phyloP scores from a whole-genome alignment of 2,797 vertebrate genomes.

The Lutjanus campechanus region DNA sequence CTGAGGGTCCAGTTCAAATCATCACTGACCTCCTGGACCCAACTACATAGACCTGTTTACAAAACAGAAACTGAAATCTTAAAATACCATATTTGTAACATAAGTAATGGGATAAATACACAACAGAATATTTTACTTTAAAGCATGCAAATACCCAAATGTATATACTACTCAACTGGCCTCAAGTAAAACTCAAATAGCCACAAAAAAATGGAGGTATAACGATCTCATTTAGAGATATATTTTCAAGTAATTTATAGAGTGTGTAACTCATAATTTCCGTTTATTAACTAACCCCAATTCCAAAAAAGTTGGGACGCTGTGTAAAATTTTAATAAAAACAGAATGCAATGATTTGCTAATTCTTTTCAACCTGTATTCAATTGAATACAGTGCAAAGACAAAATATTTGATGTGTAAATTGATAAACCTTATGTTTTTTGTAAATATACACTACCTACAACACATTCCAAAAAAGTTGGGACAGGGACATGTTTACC shows the following conservation, averaged over 20 bases:
- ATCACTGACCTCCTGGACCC: slow-evolving; percentile 75
- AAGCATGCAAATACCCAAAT: not conserved
- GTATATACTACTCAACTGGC: not conserved
- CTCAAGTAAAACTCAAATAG: not conserved
- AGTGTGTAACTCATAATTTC: not conserved
- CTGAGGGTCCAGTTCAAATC: slow-evolving; percentile 78
- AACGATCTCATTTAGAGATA: not conserved
- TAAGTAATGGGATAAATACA: not conserved
- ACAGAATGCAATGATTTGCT: too few species aligned
- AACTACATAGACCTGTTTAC: slow-evolving; percentile 81
- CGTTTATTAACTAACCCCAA: not conserved
- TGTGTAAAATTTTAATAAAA: too few species aligned
- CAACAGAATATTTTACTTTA: not conserved
- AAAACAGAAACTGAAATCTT: slow-evolving; percentile 7
- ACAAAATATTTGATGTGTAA: too few species aligned
- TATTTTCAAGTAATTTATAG: not conserved
- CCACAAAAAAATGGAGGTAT: not conserved
- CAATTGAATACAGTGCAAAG: too few species aligned
- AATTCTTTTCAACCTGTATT: too few species aligned
- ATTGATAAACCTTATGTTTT: too few species aligned
- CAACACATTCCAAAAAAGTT: too few species aligned
- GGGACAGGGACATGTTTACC: too few species aligned
- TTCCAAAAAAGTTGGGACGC: too few species aligned
- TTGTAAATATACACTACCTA: too few species aligned
- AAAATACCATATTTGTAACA: not conserved